A percentile compares a stretch with the other conserved stretches of the same genome.
Evolutionary conservation across 2,797 vertebrate species (phyloP).

Genomic region (Acipenser ruthenus): DNA sequence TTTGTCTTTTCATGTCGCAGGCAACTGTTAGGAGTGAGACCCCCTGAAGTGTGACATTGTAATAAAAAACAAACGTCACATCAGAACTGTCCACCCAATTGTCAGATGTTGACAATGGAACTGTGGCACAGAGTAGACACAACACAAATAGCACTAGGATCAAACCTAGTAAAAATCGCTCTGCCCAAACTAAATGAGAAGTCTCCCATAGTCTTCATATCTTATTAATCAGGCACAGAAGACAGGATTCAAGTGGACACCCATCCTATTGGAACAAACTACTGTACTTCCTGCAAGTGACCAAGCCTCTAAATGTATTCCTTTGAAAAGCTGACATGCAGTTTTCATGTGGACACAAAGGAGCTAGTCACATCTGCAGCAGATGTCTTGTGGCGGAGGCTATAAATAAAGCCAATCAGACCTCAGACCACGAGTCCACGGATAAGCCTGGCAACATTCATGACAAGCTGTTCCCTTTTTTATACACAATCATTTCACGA

Average conservation of each 20-base stretch:
- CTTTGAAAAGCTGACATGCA: constrained; percentile 47
- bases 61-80: constrained; percentile 21
- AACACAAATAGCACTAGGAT: constrained; percentile 58
- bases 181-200: constrained; percentile 37
- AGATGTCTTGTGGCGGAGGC: constrained; percentile 63
- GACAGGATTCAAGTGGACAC: constrained; percentile 48
- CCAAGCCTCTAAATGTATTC: constrained; percentile 37
- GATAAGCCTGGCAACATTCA: constrained; percentile 40
- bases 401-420: constrained; percentile 61
- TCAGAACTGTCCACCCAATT: constrained; percentile 44
- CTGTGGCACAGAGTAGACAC: constrained; percentile 52
- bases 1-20: constrained; percentile 41
- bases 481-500: constrained; percentile 38
- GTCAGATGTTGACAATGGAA: constrained; percentile 53
- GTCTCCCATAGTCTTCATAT: constrained; percentile 48
- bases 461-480: constrained; percentile 40
- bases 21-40: constrained; percentile 25
- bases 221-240: constrained; percentile 41
- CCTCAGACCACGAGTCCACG: constrained; percentile 35
- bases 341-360: constrained; percentile 52
- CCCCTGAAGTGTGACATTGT: constrained; percentile 38
- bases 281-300: constrained; percentile 24
- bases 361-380: constrained; percentile 54
- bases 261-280: constrained; percentile 46
- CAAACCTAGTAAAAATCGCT: constrained; percentile 53